Evolutionary conservation across 2,797 vertebrate species (phyloP).

Genomic region (Sebastes itinus): DNA sequence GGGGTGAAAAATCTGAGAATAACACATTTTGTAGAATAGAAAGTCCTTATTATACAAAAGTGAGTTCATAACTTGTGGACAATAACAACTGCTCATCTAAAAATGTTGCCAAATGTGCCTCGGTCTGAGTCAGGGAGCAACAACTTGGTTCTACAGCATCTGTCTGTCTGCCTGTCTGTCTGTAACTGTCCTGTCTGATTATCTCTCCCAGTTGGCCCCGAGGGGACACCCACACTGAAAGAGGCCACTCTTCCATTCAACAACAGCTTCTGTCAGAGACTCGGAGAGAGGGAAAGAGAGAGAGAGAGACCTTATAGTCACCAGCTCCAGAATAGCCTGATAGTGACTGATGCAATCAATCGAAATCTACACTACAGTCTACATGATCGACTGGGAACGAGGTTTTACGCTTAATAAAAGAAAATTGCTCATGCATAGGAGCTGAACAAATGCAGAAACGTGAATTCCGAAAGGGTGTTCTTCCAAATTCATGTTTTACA

Average conservation of each 20-base stretch:
- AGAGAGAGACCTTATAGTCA: slow-evolving; percentile 64
- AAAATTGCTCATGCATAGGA: slow-evolving; percentile 19
- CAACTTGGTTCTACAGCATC: slow-evolving; percentile 46
- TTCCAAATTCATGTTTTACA: background rate
- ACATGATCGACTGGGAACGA: slow-evolving; percentile 23
- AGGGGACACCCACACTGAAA: slow-evolving; percentile 80
- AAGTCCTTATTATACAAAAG: background rate
- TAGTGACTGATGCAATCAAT: slow-evolving; percentile 78
- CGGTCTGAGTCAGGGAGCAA: slow-evolving; percentile 43
- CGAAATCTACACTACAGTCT: slow-evolving; percentile 68
- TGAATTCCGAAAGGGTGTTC: background rate
- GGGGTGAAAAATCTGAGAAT: background rate
- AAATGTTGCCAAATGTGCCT: slow-evolving; percentile 22
- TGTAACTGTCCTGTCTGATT: slow-evolving; percentile 78
- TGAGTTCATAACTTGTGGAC: background rate
- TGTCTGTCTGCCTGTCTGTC: slow-evolving; percentile 58
- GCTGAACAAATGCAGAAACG: slow-evolving; percentile 23
- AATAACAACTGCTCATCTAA: slow-evolving; percentile 1
- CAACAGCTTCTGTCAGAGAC: slow-evolving; percentile 86
- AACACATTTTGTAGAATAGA: background rate
- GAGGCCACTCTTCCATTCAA: slow-evolving; percentile 88
- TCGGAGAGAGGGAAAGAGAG: slow-evolving; percentile 62
- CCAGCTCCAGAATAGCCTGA: slow-evolving; percentile 66
- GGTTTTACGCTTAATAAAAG: slow-evolving; percentile 29
- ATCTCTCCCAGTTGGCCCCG: slow-evolving; percentile 82